phyloP scores from a whole-genome alignment of 2,888 invertebrate genomes.

The Slavum lentiscoides region DNA sequence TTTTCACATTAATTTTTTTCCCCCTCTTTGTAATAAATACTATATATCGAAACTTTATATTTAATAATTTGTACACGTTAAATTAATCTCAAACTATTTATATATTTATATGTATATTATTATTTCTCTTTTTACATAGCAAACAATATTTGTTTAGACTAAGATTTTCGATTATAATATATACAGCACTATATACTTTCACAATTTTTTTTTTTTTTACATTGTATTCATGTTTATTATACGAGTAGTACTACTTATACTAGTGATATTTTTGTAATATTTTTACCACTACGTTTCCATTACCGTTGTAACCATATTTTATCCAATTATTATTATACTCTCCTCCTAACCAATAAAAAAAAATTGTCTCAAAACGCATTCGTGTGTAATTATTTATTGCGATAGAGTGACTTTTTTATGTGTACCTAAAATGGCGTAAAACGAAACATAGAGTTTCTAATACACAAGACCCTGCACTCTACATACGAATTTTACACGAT shows the following conservation, averaged over 20 bases:
- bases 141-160: slow-evolving; percentile 1
- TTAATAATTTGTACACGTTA: neutral
- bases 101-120: no score
- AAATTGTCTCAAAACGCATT: neutral
- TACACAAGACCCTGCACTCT: no score
- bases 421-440: no score
- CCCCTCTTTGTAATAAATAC: slow-evolving; percentile 8
- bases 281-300: slow-evolving; percentile 14
- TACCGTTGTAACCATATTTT: slow-evolving; percentile 8
- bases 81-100: no score
- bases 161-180: neutral
- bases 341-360: slow-evolving; percentile 24
- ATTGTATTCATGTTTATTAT: slow-evolving; percentile 6
- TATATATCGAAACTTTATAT: neutral
- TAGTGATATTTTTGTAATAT: slow-evolving; percentile 45
- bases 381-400: neutral
- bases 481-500: no score
- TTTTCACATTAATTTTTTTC: neutral
- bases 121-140: neutral
- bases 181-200: neutral
- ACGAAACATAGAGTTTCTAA: no score
- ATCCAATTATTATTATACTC: slow-evolving; percentile 13
- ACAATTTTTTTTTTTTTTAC: slow-evolving; percentile 9
- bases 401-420: no score
- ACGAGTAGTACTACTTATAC: neutral